Conservation (phyloP, 2,797 vertebrate species). For the Valencia hispanica region DNA sequence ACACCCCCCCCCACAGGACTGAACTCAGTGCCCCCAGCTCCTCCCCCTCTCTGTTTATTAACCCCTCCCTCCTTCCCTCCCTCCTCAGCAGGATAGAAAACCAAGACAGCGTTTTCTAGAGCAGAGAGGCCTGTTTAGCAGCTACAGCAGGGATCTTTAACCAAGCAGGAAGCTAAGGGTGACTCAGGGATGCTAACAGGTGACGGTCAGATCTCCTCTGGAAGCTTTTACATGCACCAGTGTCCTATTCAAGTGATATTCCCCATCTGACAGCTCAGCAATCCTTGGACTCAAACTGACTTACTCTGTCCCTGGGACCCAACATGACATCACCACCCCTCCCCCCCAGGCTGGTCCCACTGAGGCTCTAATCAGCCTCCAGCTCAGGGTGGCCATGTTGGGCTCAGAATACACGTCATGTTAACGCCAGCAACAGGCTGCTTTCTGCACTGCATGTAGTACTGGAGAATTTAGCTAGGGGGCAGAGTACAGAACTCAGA, state of each 20-base stretch:
- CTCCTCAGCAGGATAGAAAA: slow-evolving; percentile 18
- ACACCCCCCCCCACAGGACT: slow-evolving; percentile 24
- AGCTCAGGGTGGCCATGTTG: neutral
- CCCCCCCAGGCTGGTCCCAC: neutral
- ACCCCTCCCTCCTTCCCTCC: neutral
- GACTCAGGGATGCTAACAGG: neutral
- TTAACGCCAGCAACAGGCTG: too few species aligned
- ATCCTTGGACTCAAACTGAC: slow-evolving; percentile 45
- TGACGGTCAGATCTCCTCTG: neutral
- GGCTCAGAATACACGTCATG: too few species aligned
- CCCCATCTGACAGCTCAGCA: slow-evolving; percentile 47
- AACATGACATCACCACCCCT: neutral
- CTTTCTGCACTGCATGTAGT: too few species aligned
- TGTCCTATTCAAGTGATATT: neutral
- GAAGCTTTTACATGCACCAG: neutral
- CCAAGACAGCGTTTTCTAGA: too few species aligned
- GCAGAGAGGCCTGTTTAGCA: too few species aligned
- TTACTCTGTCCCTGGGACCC: slow-evolving; percentile 20
- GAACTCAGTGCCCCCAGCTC: slow-evolving; percentile 72
- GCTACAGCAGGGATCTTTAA: neutral
- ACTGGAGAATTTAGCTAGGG: too few species aligned
- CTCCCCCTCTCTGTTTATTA: slow-evolving; percentile 7
- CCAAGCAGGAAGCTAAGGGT: neutral
- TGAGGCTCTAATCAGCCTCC: neutral
- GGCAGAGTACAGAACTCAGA: too few species aligned